These are phyloP conservation scores for Leptopterna dolabrata DNA, from an alignment of 2,888 invertebrate genomes.

Conservation along the genomic window DNA sequence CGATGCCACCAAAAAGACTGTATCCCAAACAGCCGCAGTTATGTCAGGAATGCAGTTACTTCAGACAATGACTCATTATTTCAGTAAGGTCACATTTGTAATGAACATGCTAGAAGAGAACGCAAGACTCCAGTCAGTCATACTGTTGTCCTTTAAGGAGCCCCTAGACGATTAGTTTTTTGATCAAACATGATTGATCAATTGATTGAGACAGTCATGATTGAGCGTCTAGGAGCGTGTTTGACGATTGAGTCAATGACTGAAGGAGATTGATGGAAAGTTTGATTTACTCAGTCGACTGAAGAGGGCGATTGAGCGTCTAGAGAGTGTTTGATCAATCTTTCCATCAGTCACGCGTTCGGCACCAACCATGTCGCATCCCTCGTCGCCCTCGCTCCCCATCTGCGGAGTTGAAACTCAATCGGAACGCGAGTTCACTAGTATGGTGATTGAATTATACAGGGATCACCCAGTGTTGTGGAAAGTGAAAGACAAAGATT, in stretches of 20 bases:
- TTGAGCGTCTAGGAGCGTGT: constrained; percentile 1
- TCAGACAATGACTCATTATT: no score
- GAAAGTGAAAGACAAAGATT: constrained; percentile 46
- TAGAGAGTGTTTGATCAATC: not conserved
- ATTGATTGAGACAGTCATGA: constrained; percentile 16
- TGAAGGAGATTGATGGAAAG: not conserved
- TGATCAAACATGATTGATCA: constrained; percentile 12
- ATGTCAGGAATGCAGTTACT: no score
- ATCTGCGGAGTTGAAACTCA: not conserved
- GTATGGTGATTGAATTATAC: constrained; percentile 20
- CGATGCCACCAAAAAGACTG: no score
- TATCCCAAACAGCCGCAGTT: no score
- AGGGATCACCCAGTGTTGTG: constrained; percentile 37
- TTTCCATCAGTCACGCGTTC: constrained; percentile 22
- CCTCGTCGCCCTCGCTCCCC: not conserved
- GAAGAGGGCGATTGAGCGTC: no score
- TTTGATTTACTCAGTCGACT: not conserved
- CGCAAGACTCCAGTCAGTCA: no score
- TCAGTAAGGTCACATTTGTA: no score
- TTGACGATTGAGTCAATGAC: constrained; percentile 25
- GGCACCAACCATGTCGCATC: not conserved
- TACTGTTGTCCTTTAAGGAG: not conserved
- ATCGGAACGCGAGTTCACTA: constrained; percentile 21
- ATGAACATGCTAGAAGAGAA: no score
- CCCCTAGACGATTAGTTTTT: not conserved